phyloP scores from a whole-genome alignment of 2,113 vertebrate species.

The Eublepharis macularius region DNA sequence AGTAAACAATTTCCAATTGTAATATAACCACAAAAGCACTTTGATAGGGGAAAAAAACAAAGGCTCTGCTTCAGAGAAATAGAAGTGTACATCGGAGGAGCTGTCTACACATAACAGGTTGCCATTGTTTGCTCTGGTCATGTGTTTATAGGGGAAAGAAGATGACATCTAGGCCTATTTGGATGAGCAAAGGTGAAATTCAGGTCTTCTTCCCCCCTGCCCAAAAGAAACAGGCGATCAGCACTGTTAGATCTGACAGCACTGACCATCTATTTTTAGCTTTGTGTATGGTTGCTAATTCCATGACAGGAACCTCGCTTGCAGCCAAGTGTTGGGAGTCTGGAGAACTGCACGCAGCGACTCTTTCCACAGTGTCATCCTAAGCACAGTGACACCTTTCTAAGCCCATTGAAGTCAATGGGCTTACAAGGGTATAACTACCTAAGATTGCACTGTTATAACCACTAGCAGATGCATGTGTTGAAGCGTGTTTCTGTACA shows the following conservation, averaged over 20 bases:
- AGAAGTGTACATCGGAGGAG: not conserved
- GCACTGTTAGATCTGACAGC: not conserved
- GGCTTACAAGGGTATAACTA: too few species aligned
- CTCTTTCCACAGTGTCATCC: not conserved
- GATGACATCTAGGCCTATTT: not conserved
- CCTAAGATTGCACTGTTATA: not conserved
- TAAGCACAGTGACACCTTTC: too few species aligned
- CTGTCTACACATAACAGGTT: not conserved
- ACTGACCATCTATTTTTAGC: not conserved
- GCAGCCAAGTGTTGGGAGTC: not conserved
- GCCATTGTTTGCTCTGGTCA: not conserved
- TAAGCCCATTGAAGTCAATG: too few species aligned
- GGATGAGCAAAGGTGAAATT: not conserved
- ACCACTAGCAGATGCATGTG: not conserved
- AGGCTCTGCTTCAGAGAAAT: not conserved
- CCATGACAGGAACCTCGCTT: not conserved
- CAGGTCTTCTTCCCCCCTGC: not conserved
- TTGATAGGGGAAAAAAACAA: not conserved
- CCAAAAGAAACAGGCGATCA: not conserved
- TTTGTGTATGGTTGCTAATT: not conserved
- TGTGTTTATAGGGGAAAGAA: not conserved
- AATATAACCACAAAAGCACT: conserved; percentile 11
- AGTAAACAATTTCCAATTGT: not conserved
- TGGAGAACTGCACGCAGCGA: not conserved
- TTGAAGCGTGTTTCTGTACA: conserved; percentile 4